Evolutionary conservation across 2,888 invertebrate genomes (phyloP).

Genomic region (Xylota segnis): DNA sequence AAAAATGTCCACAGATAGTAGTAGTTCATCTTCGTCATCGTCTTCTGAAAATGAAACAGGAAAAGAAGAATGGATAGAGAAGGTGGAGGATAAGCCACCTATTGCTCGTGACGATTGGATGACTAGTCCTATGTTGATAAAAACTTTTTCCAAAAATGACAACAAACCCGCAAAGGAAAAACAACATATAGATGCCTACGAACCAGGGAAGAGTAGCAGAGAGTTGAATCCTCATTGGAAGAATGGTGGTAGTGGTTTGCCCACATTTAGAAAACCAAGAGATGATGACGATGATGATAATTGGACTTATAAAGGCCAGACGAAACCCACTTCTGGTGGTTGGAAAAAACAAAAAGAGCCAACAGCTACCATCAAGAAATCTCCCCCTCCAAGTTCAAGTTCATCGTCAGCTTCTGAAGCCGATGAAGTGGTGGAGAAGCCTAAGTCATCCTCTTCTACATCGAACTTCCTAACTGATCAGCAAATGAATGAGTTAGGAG

Average conservation of each 20-base stretch:
- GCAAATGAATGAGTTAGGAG: conserved; percentile 95
- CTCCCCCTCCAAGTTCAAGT: neutral
- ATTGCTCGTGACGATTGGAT: conserved; percentile 91
- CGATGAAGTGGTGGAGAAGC: conserved; percentile 37
- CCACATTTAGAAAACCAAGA: conserved; percentile 84
- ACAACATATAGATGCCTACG: conserved; percentile 87
- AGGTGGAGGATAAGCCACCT: conserved; percentile 78
- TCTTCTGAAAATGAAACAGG: neutral
- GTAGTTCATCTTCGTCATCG: conserved; percentile 74
- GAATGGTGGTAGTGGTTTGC: conserved; percentile 94
- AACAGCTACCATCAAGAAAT: neutral
- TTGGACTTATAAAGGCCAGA: neutral
- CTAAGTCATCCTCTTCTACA: conserved; percentile 2
- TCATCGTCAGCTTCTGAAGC: conserved; percentile 54
- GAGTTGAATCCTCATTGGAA: conserved; percentile 98
- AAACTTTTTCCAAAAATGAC: conserved; percentile 84
- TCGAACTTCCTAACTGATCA: conserved; percentile 88
- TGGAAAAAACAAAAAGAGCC: conserved; percentile 76
- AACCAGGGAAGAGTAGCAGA: conserved; percentile 89
- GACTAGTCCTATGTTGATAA: conserved; percentile 86
- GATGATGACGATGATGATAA: conserved; percentile 82
- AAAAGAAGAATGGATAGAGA: conserved; percentile 87
- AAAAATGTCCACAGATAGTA: conserved; percentile 77
- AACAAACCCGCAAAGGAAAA: conserved; percentile 85
- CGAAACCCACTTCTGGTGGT: conserved; percentile 54